A percentile compares a stretch with the other conserved stretches of the same genome.
These are phyloP conservation scores for Argopecten irradians DNA, from an alignment of 1,140 invertebrate species.

Conservation along the genomic window DNA sequence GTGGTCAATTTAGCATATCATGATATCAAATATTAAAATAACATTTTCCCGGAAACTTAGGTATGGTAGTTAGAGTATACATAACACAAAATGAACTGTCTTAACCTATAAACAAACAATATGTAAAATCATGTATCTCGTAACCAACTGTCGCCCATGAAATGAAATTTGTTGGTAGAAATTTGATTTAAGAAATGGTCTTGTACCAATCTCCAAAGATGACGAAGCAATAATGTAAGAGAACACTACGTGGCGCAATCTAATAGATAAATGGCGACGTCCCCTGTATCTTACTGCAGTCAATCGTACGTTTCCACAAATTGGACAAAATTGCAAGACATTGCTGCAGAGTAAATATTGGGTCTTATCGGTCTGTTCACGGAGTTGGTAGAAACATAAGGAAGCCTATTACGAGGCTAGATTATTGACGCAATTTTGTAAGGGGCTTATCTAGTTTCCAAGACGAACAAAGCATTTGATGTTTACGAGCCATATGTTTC, in stretches of 20 bases:
- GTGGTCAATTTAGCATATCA: too few species aligned
- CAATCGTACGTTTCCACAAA: background rate
- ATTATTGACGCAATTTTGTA: background rate
- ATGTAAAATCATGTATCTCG: background rate
- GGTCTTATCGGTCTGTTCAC: background rate
- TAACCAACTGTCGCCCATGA: background rate
- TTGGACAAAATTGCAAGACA: background rate
- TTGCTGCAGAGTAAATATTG: background rate
- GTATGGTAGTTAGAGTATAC: too few species aligned
- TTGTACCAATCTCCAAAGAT: conserved; percentile 8
- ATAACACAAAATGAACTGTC: too few species aligned
- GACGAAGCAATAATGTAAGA: background rate
- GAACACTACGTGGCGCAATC: background rate
- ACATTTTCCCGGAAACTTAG: too few species aligned
- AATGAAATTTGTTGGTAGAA: background rate
- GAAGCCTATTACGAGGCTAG: background rate
- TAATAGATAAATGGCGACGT: background rate
- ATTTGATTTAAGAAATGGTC: background rate
- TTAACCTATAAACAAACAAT: background rate
- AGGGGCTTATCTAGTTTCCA: background rate
- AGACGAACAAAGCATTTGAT: background rate
- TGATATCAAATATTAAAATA: too few species aligned
- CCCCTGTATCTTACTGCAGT: background rate
- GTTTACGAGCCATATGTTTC: background rate
- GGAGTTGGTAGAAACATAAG: background rate